These are phyloP conservation scores for Rhynchophorus ferrugineus DNA, from an alignment of 1,140 invertebrate species.

Conservation along the genomic window DNA sequence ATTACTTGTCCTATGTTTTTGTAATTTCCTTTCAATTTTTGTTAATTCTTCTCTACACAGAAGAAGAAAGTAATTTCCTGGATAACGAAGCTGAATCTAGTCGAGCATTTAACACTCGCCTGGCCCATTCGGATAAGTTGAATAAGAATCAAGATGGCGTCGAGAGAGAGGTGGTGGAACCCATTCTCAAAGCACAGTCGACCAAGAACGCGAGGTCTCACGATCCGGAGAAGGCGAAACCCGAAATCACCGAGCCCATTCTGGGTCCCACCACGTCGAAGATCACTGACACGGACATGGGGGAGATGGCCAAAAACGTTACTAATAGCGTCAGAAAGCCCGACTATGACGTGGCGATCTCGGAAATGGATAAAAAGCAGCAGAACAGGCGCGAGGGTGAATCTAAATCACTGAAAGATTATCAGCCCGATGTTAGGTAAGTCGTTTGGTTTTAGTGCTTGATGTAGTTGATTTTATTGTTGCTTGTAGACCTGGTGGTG, in stretches of 20 bases:
- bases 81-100: constrained; percentile 45
- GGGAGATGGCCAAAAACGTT: no score
- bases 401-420: constrained; percentile 15
- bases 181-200: constrained; percentile 41
- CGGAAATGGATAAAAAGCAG: no score
- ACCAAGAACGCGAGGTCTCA: constrained; percentile 45
- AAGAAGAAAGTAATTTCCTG: constrained; percentile 1
- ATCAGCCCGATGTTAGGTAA: constrained; percentile 1
- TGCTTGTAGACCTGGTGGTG: not conserved
- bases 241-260: constrained; percentile 66
- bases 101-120: constrained; percentile 52
- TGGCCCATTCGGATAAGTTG: constrained; percentile 44
- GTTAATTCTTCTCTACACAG: no score
- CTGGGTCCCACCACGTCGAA: constrained; percentile 48
- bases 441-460: no score
- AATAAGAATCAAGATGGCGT: constrained; percentile 22
- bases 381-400: constrained; percentile 31
- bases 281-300: not conserved
- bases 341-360: no score
- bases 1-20: not conserved
- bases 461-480: no score
- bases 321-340: no score
- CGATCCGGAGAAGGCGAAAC: constrained; percentile 38
- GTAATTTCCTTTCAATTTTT: no score
- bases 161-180: constrained; percentile 43